Base-by-base conservation (phyloP, 2,888 invertebrate species). In the Encarsia formosa region DNA sequence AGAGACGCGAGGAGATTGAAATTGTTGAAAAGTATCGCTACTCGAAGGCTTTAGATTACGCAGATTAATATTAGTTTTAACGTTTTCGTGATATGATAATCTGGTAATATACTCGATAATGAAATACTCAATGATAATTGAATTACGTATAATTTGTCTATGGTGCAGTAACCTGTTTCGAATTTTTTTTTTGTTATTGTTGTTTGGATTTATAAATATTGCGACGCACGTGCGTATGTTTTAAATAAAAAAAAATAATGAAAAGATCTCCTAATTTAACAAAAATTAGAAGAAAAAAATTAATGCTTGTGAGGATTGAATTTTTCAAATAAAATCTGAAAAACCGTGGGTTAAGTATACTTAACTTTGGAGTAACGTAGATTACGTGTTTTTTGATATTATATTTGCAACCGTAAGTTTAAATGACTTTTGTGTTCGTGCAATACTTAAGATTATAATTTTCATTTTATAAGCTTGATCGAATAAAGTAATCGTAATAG, bases 101-200 rank as follows among this genome's bases (percentile, higher is more conserved):
- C 49, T 53, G 45, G 42, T 37, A 45, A 49, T 53, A 53, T 53
- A 53, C 53, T 53, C 49, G 49, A 24, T 43, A 38, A 20, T n/a
- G 46, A 51, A 20, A 47, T 47, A 45, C 34, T 49, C 29, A 18
- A 35, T 39, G 31, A 29, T 40, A 46, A 43, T 22, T 26, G 38
- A 34, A 22, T 39, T 15, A 26, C 47, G 18, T 44, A 43, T 45
- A 29, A 37, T 22, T 38, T 42, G 16, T 20, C 19, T 15, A 50
- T 50, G 43, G 49, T 56, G 39, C 39, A 47, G 39, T 31, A 34
- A n/a, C n/a, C n/a, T n/a, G n/a, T n/a, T n/a, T n/a, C n/a, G n/a
- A n/a, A n/a, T n/a, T n/a, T n/a, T n/a, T n/a, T n/a, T n/a, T n/a
- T n/a, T n/a, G n/a, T n/a, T n/a, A n/a, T n/a, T n/a, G n/a, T n/a